Base-by-base conservation (phyloP, 37 sponge, comb jelly and placozoan species). In the Cladorhizidae sp. region DNA sequence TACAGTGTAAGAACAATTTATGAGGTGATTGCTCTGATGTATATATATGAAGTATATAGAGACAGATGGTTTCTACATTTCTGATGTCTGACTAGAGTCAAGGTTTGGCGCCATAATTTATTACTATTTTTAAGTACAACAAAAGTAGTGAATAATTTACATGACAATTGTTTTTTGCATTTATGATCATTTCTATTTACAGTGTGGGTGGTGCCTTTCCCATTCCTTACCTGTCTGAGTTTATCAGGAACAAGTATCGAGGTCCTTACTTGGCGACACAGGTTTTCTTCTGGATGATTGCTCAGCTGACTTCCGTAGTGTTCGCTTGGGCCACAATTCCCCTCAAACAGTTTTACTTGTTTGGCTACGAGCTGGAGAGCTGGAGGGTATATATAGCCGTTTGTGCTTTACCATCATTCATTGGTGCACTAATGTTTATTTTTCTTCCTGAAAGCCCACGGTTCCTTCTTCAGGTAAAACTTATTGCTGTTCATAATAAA, bases 131-230 rank as follows among this genome's bases (percentile, higher is more conserved):
- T n/a, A n/a, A n/a, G n/a, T n/a, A n/a, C n/a, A n/a, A n/a, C n/a
- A n/a, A n/a, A n/a, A n/a, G n/a, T n/a, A n/a, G n/a, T n/a, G n/a
- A n/a, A n/a, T n/a, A n/a, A n/a, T n/a, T n/a, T n/a, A n/a, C n/a
- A n/a, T n/a, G n/a, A n/a, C n/a, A n/a, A n/a, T n/a, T n/a, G n/a
- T n/a, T n/a, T n/a, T n/a, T n/a, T n/a, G n/a, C n/a, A n/a, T n/a
- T n/a, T n/a, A n/a, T n/a, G n/a, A n/a, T n/a, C n/a, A n/a, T n/a
- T n/a, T n/a, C 22, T 21, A n/a, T n/a, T 1, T 74, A 0, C 69
- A 91, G 91, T 67, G 88, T 92, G 61, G 92, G 92, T n/a, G 92
- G 92, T 3, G 87, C 88, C 3, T 72, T 92, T 17, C 85, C 92
- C 0, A 79, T 92, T 23, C 45, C 92, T 11, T 92, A 92, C 58